Evolutionary conservation across 1,140 invertebrate species (phyloP), one percentile per base, ranked within the genome.

Genomic region (Stenopsyche tienmushanensis): DNA sequence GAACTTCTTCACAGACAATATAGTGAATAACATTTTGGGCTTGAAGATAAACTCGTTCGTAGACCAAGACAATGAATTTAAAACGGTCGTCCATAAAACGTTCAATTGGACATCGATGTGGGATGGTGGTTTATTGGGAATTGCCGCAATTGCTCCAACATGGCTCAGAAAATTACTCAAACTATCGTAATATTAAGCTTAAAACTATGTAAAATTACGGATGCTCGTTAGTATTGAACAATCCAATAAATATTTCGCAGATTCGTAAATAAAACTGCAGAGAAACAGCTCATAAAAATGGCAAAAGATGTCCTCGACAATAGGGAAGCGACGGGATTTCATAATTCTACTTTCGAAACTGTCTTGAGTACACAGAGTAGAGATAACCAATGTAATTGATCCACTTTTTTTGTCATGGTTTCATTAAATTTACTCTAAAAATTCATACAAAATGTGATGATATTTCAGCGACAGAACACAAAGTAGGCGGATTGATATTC

Each of bases 41-140:
- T 45, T 71, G 3, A 26, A 65, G 20, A 49, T 21, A 8, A 59
- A 71, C 23, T 50, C 65, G 2, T 71, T 71, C 25, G 39, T 47
- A 26, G 49, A 50, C n/a, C 44, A 65, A 64, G 25, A 71, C 3
- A 67, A 67, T 63, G 29, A 1, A 58, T 67, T 29, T 45, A 62
- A 23, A 64, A 54, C 24, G 29, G 64, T n/a, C n/a, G n/a, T n/a
- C n/a, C n/a, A n/a, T n/a, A n/a, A n/a, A n/a, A n/a, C n/a, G n/a
- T n/a, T n/a, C n/a, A n/a, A n/a, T n/a, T n/a, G n/a, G n/a, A n/a
- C n/a, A n/a, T n/a, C n/a, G n/a, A n/a, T n/a, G n/a, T n/a, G n/a
- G n/a, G n/a, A n/a, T n/a, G n/a, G n/a, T n/a, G n/a, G n/a, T n/a
- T n/a, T n/a, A n/a, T n/a, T n/a, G n/a, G n/a, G n/a, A n/a, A n/a